phyloP scores from a whole-genome alignment of 2,888 invertebrate species.

The Serrognathus titanus region DNA sequence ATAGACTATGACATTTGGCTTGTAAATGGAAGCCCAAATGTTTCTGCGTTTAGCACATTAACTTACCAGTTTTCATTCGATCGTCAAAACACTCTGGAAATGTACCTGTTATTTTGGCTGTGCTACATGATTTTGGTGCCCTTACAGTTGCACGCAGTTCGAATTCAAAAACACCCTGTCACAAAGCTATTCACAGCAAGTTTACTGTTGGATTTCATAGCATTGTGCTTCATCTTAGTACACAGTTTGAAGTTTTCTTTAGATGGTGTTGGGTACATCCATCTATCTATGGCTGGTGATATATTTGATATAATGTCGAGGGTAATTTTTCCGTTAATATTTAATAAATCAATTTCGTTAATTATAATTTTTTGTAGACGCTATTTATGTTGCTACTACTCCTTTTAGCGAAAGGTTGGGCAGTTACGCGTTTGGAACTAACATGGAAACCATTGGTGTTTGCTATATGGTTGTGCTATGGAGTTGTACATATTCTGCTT shows the following conservation, averaged over 20 bases:
- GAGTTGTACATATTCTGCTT: conserved; percentile 84
- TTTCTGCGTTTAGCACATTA: conserved; percentile 80
- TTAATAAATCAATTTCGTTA: neutral
- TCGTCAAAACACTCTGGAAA: conserved; percentile 85
- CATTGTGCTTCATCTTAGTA: conserved; percentile 80
- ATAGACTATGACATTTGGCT: conserved; percentile 90
- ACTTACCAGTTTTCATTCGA: conserved; percentile 97
- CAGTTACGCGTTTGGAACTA: conserved; percentile 85
- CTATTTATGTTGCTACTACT: conserved; percentile 90
- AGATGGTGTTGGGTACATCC: conserved; percentile 83
- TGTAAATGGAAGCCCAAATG: conserved; percentile 93
- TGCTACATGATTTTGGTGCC: conserved; percentile 81
- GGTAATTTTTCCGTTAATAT: conserved; percentile 52
- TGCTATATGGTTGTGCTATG: conserved; percentile 88
- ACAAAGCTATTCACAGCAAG: conserved; percentile 88
- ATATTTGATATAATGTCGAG: conserved; percentile 89
- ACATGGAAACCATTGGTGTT: conserved; percentile 82
- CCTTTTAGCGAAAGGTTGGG: conserved; percentile 95
- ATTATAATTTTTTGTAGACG: conserved; percentile 59
- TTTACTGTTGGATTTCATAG: conserved; percentile 79
- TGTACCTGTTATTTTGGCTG: conserved; percentile 83
- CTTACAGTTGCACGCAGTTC: conserved; percentile 86
- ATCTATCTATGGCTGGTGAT: conserved; percentile 83
- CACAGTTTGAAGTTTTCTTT: conserved; percentile 88
- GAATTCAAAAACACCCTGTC: conserved; percentile 85